phyloP scores from a whole-genome alignment of 2,888 invertebrate genomes.

The Oscheius myriophilus region DNA sequence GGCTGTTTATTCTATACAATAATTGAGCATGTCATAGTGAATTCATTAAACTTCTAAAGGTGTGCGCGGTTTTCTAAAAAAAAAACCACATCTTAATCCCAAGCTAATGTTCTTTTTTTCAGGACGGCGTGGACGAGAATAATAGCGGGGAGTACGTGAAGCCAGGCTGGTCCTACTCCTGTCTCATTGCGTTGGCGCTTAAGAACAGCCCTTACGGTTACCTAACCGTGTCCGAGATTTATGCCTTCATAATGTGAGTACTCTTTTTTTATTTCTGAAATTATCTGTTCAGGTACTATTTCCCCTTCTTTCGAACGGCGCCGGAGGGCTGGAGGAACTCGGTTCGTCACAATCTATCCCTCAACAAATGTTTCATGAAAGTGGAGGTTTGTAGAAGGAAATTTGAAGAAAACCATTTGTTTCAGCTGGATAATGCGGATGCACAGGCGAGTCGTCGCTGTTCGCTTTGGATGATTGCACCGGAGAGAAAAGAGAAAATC shows the following conservation, averaged over 20 bases:
- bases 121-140: too few relatives aligned
- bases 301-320: constrained; percentile 97
- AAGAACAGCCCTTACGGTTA: constrained; percentile 94
- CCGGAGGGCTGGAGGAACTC: constrained; percentile 99
- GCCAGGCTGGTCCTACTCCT: constrained; percentile 96
- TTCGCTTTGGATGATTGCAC: constrained; percentile 96
- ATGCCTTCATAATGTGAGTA: constrained; percentile 95
- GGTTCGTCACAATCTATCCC: constrained; percentile 92
- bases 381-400: constrained; percentile 80
- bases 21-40: constrained; percentile 5
- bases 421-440: constrained; percentile 28
- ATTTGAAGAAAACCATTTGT: neutral
- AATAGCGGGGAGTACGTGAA: too few relatives aligned
- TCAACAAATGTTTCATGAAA: constrained; percentile 98
- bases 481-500: constrained; percentile 92
- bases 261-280: constrained; percentile 5
- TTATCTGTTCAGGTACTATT: constrained; percentile 84
- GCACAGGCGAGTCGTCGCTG: constrained; percentile 32
- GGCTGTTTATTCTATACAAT: neutral
- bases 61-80: too few relatives aligned
- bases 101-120: too few relatives aligned
- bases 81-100: too few relatives aligned
- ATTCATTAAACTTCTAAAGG: constrained; percentile 27
- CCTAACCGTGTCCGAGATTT: constrained; percentile 95
- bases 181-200: constrained; percentile 95